These are phyloP conservation scores for Chinchilla lanigera DNA, from an alignment of 2,113 vertebrate genomes.

Conservation along the genomic window DNA sequence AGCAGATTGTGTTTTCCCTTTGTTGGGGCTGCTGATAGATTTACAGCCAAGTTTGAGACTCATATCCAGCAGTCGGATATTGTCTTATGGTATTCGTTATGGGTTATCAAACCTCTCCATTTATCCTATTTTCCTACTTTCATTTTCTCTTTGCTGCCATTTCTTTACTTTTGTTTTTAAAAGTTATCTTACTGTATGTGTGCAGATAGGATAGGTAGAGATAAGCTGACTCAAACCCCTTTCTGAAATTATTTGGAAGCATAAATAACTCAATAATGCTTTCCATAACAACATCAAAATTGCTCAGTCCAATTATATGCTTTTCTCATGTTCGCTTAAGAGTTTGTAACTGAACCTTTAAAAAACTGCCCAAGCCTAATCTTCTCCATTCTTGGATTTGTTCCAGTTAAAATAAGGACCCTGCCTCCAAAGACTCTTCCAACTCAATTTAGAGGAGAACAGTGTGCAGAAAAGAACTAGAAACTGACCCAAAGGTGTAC, in stretches of 20 bases:
- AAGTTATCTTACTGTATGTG: not conserved
- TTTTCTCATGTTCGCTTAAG: slow-evolving; percentile 17
- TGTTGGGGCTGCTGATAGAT: slow-evolving; percentile 60
- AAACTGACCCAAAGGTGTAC: not conserved
- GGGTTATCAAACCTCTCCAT: slow-evolving; percentile 41
- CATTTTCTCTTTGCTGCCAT: slow-evolving; percentile 48
- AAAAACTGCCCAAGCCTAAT: not conserved
- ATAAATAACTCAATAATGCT: slow-evolving; percentile 66
- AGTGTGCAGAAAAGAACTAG: not conserved
- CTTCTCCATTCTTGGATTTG: not conserved
- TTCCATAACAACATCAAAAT: slow-evolving; percentile 49
- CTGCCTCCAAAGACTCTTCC: not conserved
- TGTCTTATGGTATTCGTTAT: slow-evolving; percentile 57
- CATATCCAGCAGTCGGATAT: not conserved
- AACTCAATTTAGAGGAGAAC: not conserved
- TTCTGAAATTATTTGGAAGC: slow-evolving; percentile 55
- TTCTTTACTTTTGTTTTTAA: slow-evolving; percentile 52
- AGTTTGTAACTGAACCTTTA: slow-evolving; percentile 7
- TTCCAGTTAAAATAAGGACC: not conserved
- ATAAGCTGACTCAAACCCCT: slow-evolving; percentile 39
- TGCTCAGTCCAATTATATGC: not conserved
- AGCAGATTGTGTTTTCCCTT: slow-evolving; percentile 40
- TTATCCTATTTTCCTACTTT: slow-evolving; percentile 56
- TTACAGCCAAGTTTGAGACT: slow-evolving; percentile 43
- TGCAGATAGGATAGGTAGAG: slow-evolving; percentile 1